Base-by-base conservation (phyloP, 2,888 invertebrate species). In the Paralinhomoeus sp. region DNA sequence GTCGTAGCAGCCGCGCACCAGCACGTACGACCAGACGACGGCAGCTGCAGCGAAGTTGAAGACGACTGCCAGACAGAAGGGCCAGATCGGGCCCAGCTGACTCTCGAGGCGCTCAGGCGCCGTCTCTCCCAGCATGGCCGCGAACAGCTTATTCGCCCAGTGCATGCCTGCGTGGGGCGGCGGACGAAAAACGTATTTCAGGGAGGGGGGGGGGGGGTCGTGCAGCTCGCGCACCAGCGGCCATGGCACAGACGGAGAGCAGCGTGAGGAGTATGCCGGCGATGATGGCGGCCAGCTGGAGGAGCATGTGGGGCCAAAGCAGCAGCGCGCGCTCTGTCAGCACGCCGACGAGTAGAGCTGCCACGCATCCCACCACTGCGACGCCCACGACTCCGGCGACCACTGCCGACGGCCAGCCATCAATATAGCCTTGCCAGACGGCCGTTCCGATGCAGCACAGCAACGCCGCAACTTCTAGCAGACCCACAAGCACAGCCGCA, bases 81-180 rank as follows among this genome's bases (percentile, higher is more conserved):
- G 46, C 46, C 46, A 46, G 12, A 46, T 43, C 24, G 46, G 46
- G 12, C 46, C 46, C n/a, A 46, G 36, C 2, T 21, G 18, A 3
- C 21, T 9, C 21, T 37, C 18, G 21, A 37, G 3, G 5, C 20
- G 18, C 21, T 3, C 21, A 3, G 15, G 20, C 13, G 3, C 5
- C 7, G 5, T 5, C 36, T 36, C 21, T 5, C 36, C 18, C 9
- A 36, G 15, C 18, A 21, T 3, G 18, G 9, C 5, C 5, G 9
- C 21, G 36, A 36, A 36, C 18, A 36, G 5, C 18, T 9, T 9
- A 5, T 36, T 36, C 5, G 36, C 36, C 21, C 36, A 36, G 21
- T 27, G 7, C 27, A 27, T 27, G 27, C 27, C 27, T 27, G 27
- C 7, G 12, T 5, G 27, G 5, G 27, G 12, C n/a, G n/a, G n/a